Evolutionary conservation across 2,113 vertebrate species (phyloP).

Genomic region (Entomyzon cyanotis): DNA sequence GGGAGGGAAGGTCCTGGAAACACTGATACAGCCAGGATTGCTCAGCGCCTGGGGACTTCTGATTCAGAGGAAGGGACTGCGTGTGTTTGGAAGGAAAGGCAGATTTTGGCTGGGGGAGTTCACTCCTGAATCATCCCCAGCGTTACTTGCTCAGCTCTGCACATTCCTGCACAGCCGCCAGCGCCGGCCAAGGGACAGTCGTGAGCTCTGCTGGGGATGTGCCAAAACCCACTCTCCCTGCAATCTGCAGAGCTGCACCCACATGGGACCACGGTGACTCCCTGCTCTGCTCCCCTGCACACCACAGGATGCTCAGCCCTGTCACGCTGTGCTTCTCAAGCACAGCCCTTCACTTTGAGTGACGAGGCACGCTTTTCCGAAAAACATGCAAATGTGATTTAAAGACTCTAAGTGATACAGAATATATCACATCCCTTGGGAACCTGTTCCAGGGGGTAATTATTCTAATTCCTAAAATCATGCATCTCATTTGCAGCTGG

Average conservation of each 20-base stretch:
- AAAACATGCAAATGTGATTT: conserved; percentile 65
- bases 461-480: conserved; percentile 66
- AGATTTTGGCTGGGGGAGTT: not conserved
- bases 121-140: conserved; percentile 4
- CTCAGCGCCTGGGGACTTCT: conserved; percentile 58
- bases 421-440: conserved; percentile 56
- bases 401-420: conserved; percentile 59
- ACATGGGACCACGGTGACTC: rapidly evolving
- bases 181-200: rapidly evolving
- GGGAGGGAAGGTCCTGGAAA: conserved; percentile 65
- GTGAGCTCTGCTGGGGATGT: not conserved
- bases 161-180: not conserved
- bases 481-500: conserved; percentile 50
- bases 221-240: not conserved
- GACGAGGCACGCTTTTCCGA: not conserved
- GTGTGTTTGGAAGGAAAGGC: not conserved
- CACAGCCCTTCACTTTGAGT: not conserved
- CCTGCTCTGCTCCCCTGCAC: not conserved
- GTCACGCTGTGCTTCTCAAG: not conserved
- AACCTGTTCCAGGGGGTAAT: conserved; percentile 57
- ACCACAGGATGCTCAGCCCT: not conserved
- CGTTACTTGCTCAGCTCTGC: not conserved
- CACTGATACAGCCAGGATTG: conserved; percentile 61
- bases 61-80: conserved; percentile 33
- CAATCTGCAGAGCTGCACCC: not conserved